Evolutionary conservation across 35 echinoderm and acorn worm species (phyloP).

Genomic region (Apostichopus californicus): DNA sequence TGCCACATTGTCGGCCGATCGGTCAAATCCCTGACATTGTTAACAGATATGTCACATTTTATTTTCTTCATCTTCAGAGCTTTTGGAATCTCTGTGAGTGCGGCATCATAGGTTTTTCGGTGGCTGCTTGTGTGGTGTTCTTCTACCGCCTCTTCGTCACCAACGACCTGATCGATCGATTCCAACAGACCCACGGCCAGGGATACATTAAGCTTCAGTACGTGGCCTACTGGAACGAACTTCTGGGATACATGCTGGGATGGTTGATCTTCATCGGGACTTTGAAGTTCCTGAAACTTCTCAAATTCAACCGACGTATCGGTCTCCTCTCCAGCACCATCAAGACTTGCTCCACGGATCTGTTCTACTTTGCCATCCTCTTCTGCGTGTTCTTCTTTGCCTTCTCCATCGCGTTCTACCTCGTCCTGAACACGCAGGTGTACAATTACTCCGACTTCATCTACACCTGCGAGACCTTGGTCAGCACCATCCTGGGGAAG

Average conservation of each 20-base stretch:
- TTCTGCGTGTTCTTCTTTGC: constrained; percentile 91
- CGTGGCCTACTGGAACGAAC: constrained; percentile 94
- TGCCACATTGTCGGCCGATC: background rate
- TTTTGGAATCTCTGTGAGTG: constrained; percentile 91
- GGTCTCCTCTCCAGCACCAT: constrained; percentile 87
- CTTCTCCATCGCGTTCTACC: constrained; percentile 76
- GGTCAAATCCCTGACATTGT: background rate
- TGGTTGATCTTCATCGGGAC: constrained; percentile 80
- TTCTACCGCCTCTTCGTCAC: constrained; percentile 84
- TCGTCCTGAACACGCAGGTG: constrained; percentile 60
- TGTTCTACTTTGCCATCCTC: constrained; percentile 90
- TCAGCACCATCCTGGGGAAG: constrained; percentile 77
- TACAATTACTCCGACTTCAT: constrained; percentile 90
- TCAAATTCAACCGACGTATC: constrained; percentile 92
- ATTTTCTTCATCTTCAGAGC: background rate
- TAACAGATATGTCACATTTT: background rate
- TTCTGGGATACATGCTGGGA: constrained; percentile 85
- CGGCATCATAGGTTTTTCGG: constrained; percentile 69
- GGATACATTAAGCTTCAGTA: constrained; percentile 94
- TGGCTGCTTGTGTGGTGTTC: constrained; percentile 69
- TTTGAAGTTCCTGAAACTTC: constrained; percentile 87
- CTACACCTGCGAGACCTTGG: constrained; percentile 81
- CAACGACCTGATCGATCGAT: constrained; percentile 44
- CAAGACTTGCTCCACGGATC: constrained; percentile 61
- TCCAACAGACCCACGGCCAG: constrained; percentile 60